Percentiles rank a stretch among this genome's conserved stretches.
Conservation (phyloP, 2,888 invertebrate genomes). For the Diaprepes abbreviatus region DNA sequence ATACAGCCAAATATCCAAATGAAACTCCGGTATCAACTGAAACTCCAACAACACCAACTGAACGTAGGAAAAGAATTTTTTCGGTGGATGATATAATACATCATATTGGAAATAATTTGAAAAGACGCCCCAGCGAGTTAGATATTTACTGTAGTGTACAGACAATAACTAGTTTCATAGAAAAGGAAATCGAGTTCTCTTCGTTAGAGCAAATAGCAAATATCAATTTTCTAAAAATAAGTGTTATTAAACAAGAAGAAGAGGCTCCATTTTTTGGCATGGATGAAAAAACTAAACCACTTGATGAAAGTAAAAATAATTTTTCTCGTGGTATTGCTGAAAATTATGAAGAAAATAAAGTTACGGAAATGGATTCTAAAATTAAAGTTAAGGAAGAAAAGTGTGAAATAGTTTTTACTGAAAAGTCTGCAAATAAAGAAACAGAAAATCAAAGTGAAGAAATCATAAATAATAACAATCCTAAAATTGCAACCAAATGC, state of each 20-base stretch:
- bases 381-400: not conserved
- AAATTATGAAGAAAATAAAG: conserved; percentile 3
- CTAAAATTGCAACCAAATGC: not conserved
- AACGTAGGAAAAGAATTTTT: conserved; percentile 55
- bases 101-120: conserved; percentile 54
- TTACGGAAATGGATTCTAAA: not conserved
- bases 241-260: not conserved
- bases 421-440: not conserved
- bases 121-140: conserved; percentile 2
- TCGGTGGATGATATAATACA: conserved; percentile 62
- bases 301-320: too few species aligned
- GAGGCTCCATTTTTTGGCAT: too few species aligned
- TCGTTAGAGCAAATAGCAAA: conserved; percentile 36
- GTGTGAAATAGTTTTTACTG: not conserved
- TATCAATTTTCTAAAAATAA: too few species aligned
- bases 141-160: conserved; percentile 48
- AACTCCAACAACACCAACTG: not conserved
- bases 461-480: not conserved
- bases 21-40: not conserved
- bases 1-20: not conserved
- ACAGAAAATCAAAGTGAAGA: not conserved
- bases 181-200: conserved; percentile 50
- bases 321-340: not conserved
- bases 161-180: conserved; percentile 49
- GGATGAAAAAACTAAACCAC: too few species aligned